Base-by-base conservation (phyloP, 2,113 vertebrate genomes). In the Perca fluviatilis region DNA sequence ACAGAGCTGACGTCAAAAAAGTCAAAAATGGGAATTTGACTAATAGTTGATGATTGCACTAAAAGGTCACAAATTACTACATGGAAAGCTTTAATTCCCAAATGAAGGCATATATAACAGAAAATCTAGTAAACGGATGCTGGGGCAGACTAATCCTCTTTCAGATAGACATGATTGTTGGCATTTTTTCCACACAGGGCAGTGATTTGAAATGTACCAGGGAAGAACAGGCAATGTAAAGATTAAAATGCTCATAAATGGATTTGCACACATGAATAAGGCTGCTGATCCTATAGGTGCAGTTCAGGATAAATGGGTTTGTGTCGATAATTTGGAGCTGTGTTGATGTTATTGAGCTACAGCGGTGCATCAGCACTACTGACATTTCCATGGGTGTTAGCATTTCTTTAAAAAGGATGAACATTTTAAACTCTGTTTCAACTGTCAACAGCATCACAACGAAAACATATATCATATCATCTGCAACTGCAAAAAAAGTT, bases 111-210 rank as follows among this genome's bases (percentile, higher is more conserved):
- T 72, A 77, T 61, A 50, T 77, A 70, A 69, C 10, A 60, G 56
- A 71, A 86, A 84, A 83, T 85, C 63, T 84, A 67, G 25, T 76
- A 56, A 84, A 80, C 33, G 47, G 72, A 74, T 82, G 60, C 61
- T 53, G 18, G 19, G 15, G 70, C 74, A 2, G 54, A 70, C 25
- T 77, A 86, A 86, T 88, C 83, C 77, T 80, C 62, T 66, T 84
- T 58, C 21, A 82, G 61, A 75, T 53, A 36, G 68, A 79, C 21
- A 46, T 60, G 56, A 72, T 47, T 78, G 74, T 77, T 84, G 74
- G 46, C 80, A 66, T 65, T 76, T 62, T 85, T 66, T 63, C 65
- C 33, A 30, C 54, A 58, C 50, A 64, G 46, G 50, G 15, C 56
- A 33, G 43, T 6, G 25, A 69, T 80, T 78, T 76, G 58, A 82